These are phyloP conservation scores for Abrostola tripartita DNA, from an alignment of 2,888 invertebrate genomes.

Conservation along the genomic window DNA sequence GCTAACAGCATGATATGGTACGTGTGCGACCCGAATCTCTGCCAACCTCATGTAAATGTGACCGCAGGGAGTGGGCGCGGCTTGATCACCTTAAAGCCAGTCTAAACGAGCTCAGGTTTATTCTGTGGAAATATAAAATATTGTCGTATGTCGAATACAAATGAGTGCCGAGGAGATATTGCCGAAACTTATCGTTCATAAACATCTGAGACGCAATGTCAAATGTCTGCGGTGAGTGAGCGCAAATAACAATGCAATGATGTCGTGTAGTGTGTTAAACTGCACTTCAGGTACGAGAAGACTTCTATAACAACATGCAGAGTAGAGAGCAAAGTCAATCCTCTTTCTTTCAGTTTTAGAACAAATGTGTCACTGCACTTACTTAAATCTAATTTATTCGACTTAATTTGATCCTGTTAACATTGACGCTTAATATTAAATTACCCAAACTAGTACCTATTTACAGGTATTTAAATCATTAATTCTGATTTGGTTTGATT, in stretches of 20 bases:
- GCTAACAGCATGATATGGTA: slow-evolving; percentile 22
- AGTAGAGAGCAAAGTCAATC: no score
- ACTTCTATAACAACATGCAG: no score
- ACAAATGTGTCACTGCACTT: no score
- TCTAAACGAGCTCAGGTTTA: slow-evolving; percentile 32
- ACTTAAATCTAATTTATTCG: no score
- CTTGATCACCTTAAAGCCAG: slow-evolving; percentile 54
- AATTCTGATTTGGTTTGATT: no score
- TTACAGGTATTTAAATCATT: no score
- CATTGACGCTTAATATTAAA: no score
- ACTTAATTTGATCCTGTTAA: no score
- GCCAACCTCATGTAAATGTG: slow-evolving; percentile 47
- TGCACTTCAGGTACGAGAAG: no score
- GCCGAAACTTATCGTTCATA: slow-evolving; percentile 25
- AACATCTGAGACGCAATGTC: slow-evolving; percentile 17
- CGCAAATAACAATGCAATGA: neutral
- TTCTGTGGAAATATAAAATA: slow-evolving; percentile 45
- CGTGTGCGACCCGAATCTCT: slow-evolving; percentile 38
- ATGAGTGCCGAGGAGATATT: slow-evolving; percentile 29
- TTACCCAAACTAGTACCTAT: no score
- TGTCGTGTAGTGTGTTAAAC: no score
- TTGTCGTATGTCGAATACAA: slow-evolving; percentile 50
- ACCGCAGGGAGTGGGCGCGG: slow-evolving; percentile 58
- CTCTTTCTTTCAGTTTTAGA: no score
- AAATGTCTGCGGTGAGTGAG: neutral